phyloP scores from a whole-genome alignment of 30 jellyfish, hydroid and myxozoan species.

The Mastigias papua region DNA sequence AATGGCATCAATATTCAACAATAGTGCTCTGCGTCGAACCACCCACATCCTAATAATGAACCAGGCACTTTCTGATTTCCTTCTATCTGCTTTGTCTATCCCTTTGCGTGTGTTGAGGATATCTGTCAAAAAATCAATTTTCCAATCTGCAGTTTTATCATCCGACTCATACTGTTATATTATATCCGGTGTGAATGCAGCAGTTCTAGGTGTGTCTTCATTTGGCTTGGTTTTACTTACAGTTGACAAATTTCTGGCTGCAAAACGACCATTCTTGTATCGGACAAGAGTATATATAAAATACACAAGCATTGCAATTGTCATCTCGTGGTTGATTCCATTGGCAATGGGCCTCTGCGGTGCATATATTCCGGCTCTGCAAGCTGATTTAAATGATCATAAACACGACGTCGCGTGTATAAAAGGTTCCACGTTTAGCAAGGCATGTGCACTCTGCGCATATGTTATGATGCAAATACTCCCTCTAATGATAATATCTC shows the following conservation, averaged over 20 bases:
- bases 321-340: constrained; percentile 41
- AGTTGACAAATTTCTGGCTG: constrained; percentile 45
- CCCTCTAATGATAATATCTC: constrained; percentile 36
- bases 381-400: constrained; percentile 6
- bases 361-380: constrained; percentile 2
- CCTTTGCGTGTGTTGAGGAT: constrained; percentile 41
- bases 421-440: constrained; percentile 26
- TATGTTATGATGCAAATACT: constrained; percentile 2
- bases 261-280: constrained; percentile 38
- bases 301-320: not conserved
- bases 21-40: constrained; percentile 22
- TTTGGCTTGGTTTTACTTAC: constrained; percentile 41
- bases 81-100: constrained; percentile 9
- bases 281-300: not conserved
- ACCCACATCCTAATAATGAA: constrained; percentile 54
- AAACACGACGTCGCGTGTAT: constrained; percentile 41
- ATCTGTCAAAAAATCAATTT: constrained; percentile 4
- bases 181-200: constrained; percentile 23
- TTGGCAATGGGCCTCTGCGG: constrained; percentile 28
- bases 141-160: constrained; percentile 20
- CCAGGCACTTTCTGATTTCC: constrained; percentile 63
- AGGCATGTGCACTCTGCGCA: constrained; percentile 5
- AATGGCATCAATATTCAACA: constrained; percentile 1
- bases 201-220: constrained; percentile 37
- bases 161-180: constrained; percentile 22